Percentiles rank a stretch among this genome's conserved stretches.
These are phyloP conservation scores for Lepilemur ruficaudatus DNA, from an alignment of 2,797 vertebrate species.

Conservation along the genomic window DNA sequence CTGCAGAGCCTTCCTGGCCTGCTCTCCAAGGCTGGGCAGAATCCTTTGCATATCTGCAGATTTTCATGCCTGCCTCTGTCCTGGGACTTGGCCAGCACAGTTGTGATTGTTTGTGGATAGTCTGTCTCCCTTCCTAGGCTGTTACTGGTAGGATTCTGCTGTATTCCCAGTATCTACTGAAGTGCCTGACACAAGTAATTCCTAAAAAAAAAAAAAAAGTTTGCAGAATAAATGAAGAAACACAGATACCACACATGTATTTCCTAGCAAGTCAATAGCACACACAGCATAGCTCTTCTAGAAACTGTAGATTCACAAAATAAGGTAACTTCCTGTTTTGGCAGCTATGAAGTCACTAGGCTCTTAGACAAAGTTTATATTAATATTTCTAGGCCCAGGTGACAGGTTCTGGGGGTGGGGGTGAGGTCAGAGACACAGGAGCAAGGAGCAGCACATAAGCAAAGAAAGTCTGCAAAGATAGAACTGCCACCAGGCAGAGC, in stretches of 20 bases:
- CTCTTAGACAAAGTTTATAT: not conserved
- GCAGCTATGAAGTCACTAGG: not conserved
- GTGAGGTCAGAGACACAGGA: not conserved
- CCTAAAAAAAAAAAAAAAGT: not conserved
- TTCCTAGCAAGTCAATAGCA: not conserved
- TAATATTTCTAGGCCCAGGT: not conserved
- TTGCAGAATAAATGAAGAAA: not conserved
- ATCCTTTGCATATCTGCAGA: not conserved
- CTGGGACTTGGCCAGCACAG: not conserved
- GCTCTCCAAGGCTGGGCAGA: not conserved
- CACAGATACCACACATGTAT: too few relatives aligned
- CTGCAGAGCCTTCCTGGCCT: not conserved
- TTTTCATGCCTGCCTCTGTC: not conserved
- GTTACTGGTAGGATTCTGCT: not conserved
- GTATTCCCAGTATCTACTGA: not conserved
- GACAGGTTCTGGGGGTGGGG: not conserved
- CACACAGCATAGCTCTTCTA: not conserved
- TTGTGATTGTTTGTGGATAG: not conserved
- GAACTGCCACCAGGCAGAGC: fast-evolving
- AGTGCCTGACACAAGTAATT: not conserved
- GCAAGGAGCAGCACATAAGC: not conserved
- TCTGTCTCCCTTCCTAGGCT: not conserved
- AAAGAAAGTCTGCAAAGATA: not conserved
- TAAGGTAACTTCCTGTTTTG: not conserved
- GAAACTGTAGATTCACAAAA: not conserved